These are phyloP conservation scores for Volucella inanis DNA, from an alignment of 2,888 invertebrate species.

Conservation along the genomic window DNA sequence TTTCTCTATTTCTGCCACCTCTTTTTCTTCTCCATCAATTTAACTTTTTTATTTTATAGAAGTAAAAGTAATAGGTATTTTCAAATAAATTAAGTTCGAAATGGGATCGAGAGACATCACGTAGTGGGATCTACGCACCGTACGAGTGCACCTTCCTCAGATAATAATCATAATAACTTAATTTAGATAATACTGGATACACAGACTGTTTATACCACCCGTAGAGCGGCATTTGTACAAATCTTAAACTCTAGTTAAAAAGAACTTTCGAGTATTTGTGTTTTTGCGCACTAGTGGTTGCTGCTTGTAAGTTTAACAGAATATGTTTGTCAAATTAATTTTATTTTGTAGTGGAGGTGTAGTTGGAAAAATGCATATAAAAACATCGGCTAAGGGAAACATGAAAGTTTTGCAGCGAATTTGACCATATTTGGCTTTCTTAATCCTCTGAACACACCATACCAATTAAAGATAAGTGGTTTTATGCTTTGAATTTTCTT, in stretches of 20 bases:
- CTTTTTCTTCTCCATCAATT: background rate
- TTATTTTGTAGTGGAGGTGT: conserved; percentile 63
- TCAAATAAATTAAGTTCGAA: background rate
- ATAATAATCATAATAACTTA: background rate
- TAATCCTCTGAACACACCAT: background rate
- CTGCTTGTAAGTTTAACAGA: conserved; percentile 60
- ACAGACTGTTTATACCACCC: conserved; percentile 8
- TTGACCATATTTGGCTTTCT: background rate
- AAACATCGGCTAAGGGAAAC: background rate
- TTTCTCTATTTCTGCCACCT: no score
- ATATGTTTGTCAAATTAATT: conserved; percentile 60
- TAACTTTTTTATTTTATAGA: conserved; percentile 44
- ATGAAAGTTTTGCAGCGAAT: conserved; percentile 22
- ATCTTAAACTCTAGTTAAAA: background rate
- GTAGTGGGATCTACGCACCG: background rate
- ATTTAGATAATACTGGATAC: background rate
- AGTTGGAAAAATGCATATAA: background rate
- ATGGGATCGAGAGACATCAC: background rate
- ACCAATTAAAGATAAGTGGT: conserved; percentile 64
- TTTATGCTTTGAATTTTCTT: conserved; percentile 41
- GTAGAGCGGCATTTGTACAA: conserved; percentile 25
- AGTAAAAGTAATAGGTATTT: background rate
- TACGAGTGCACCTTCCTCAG: background rate
- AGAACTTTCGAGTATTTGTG: background rate
- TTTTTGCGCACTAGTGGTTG: conserved; percentile 43